Evolutionary conservation across 2,113 vertebrate genomes (phyloP).

Genomic region (Glaucomys volans): DNA sequence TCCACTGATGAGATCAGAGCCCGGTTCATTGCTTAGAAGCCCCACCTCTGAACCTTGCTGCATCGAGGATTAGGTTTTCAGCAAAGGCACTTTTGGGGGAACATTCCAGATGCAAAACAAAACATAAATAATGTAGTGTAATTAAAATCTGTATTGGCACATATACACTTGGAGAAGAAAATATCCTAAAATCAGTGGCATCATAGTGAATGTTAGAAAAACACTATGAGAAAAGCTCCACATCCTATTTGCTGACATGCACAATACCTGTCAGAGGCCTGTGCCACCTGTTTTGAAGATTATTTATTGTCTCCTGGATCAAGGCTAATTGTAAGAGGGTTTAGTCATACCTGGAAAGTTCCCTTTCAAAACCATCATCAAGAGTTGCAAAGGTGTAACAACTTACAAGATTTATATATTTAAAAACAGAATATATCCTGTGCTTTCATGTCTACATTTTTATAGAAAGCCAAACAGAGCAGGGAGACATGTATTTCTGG

Average conservation of each 20-base stretch:
- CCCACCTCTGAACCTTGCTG: too few species aligned
- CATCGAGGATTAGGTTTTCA: too few species aligned
- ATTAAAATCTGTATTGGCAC: background rate
- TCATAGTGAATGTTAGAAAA: background rate
- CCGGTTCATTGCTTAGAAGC: too few species aligned
- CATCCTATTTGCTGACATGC: background rate
- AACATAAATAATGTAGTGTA: background rate
- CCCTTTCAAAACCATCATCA: background rate
- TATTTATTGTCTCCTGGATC: background rate
- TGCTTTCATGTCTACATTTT: background rate
- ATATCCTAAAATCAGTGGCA: background rate
- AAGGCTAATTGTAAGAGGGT: background rate
- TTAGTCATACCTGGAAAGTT: slow-evolving; percentile 6
- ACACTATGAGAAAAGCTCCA: background rate
- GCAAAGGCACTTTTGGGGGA: too few species aligned
- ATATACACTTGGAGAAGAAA: background rate
- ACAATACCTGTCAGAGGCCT: background rate
- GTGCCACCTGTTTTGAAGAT: background rate
- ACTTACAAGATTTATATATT: background rate
- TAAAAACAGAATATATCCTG: background rate
- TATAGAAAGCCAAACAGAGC: background rate
- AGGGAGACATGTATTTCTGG: background rate
- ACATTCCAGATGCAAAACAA: too few species aligned
- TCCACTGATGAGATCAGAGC: too few species aligned
- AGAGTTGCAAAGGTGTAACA: background rate